These are phyloP conservation scores for Pristionchus arcanus DNA, from an alignment of 2,888 invertebrate genomes.

Conservation along the genomic window DNA sequence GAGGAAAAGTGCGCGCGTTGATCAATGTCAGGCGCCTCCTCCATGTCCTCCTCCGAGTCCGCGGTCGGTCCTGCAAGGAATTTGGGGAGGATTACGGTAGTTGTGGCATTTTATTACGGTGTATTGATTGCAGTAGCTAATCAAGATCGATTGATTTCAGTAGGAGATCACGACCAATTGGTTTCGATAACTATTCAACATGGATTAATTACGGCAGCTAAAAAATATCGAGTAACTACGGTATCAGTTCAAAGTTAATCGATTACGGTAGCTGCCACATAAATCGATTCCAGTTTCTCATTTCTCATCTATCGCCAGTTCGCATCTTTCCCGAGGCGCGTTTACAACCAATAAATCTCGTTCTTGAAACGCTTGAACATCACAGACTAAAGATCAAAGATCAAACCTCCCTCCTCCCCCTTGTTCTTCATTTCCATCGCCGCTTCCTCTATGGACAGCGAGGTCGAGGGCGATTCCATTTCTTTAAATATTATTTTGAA, in stretches of 20 bases:
- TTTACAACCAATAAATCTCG: slow-evolving; percentile 33
- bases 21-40: slow-evolving; percentile 44
- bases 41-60: slow-evolving; percentile 3
- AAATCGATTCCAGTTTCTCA: neutral
- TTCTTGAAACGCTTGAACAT: neutral
- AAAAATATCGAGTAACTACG: neutral
- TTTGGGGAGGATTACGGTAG: neutral
- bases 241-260: neutral
- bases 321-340: neutral
- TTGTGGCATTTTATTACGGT: neutral
- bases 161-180: neutral
- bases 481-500: neutral
- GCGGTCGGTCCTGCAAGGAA: slow-evolving; percentile 7
- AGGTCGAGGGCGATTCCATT: slow-evolving; percentile 14
- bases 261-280: neutral
- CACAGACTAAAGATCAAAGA: neutral
- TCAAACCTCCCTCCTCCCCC: neutral
- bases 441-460: slow-evolving; percentile 42
- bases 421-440: slow-evolving; percentile 25
- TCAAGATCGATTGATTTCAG: neutral
- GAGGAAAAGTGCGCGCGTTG: slow-evolving; percentile 51
- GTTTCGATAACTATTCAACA: too few species aligned
- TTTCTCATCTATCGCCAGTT: neutral
- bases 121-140: neutral
- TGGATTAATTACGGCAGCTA: too few species aligned